Percentiles rank a stretch among this genome's conserved stretches.
phyloP scores from a whole-genome alignment of 2,888 invertebrate species.

The Cybosia mesomella region DNA sequence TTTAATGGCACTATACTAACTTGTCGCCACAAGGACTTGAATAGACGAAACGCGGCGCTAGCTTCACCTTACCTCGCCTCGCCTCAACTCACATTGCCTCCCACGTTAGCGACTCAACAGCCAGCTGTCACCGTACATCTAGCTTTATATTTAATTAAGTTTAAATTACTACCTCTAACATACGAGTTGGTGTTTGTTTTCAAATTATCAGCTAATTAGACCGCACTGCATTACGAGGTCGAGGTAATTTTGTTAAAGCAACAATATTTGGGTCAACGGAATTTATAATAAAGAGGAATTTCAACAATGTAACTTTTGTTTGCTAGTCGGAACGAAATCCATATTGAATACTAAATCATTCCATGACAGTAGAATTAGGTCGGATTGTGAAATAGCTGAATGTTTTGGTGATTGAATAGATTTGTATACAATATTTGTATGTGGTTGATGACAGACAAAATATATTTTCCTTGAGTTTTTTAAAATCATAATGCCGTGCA shows the following conservation, averaged over 20 bases:
- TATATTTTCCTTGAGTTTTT: slow-evolving; percentile 5
- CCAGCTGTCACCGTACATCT: slow-evolving; percentile 63
- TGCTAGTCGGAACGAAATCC: slow-evolving; percentile 32
- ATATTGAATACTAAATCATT: slow-evolving; percentile 41
- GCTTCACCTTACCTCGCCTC: slow-evolving; percentile 27
- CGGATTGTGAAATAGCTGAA: slow-evolving; percentile 27
- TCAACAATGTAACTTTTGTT: slow-evolving; percentile 41
- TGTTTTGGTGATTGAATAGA: slow-evolving; percentile 20
- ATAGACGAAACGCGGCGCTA: slow-evolving; percentile 57
- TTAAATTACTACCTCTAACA: slow-evolving; percentile 54
- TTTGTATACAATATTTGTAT: slow-evolving; percentile 6
- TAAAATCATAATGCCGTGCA: not conserved
- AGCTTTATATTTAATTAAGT: slow-evolving; percentile 68
- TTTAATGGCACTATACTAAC: slow-evolving; percentile 80
- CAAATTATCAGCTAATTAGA: slow-evolving; percentile 67
- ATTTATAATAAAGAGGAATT: slow-evolving; percentile 46
- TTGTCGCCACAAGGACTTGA: slow-evolving; percentile 76
- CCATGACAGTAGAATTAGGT: slow-evolving; percentile 26
- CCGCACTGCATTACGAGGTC: slow-evolving; percentile 53
- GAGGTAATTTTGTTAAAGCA: slow-evolving; percentile 49
- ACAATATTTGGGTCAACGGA: slow-evolving; percentile 54
- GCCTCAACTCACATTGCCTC: slow-evolving; percentile 12
- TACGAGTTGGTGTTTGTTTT: slow-evolving; percentile 56
- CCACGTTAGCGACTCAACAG: slow-evolving; percentile 52
- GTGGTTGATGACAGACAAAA: not conserved